Base-by-base conservation (phyloP, 2,797 vertebrate species). In the Avahi laniger region DNA sequence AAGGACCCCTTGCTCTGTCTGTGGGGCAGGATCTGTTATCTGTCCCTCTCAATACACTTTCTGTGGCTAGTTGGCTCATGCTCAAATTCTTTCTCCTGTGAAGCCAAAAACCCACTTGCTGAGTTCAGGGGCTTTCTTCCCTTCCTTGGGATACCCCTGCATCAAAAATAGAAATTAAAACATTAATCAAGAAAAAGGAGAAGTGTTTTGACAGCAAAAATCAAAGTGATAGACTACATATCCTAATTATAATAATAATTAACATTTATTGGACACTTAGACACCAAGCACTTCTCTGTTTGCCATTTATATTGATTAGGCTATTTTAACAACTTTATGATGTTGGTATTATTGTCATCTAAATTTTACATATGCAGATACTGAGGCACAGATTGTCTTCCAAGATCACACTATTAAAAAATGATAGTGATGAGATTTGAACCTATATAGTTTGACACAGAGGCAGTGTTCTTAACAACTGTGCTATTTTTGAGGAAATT, bases 401-500 rank as follows among this genome's bases (percentile, higher is more conserved):
- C 7, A 80, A 61, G 50, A 83, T 61, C 22, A 89, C 1, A 76
- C 63, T 88, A 52, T 57, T 83, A 87, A 78, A 41, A 96, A 41
- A 63, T 69, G 22, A 87, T 70, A 11, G 69, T 65, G 61, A 87
- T 91, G 38, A 14, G 6, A 67, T 48, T 84, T 82, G 30, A 89
- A 65, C 18, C 79, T 61, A 87, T 12, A 10, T n/a, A 83, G 4
- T 52, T 88, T 81, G 67, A 93, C 54, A 75, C 20, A 87, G 35
- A 92, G 11, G 33, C 26, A 43, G 6, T 87, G 41, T 46, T 78
- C 46, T 61, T 54, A 65, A 72, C 10, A 57, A 61, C 22, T 78
- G 13, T 72, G 24, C 15, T 61, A 75, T 92, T 75, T 96, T 93
- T 83, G 17, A 94, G 43, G 67, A 95, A 67, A 85, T 93, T 79